Evolutionary conservation across 2,888 invertebrate genomes (phyloP).

Genomic region (Melolontha melolontha): DNA sequence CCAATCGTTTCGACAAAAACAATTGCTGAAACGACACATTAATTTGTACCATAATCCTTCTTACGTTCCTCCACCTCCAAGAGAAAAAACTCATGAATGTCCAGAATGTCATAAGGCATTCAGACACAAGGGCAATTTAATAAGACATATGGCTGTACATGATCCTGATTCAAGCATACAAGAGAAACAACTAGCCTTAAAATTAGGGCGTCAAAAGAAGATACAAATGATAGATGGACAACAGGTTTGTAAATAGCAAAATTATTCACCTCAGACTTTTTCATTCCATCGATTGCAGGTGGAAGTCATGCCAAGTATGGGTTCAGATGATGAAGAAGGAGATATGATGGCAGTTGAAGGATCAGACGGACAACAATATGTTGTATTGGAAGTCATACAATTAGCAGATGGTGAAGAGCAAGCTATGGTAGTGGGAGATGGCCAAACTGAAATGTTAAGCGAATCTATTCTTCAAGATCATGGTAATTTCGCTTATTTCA

Average conservation of each 20-base stretch:
- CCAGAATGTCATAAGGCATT: conserved; percentile 82
- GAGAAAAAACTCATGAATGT: conserved; percentile 91
- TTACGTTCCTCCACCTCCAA: conserved; percentile 88
- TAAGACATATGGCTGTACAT: conserved; percentile 91
- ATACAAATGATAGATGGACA: conserved; percentile 75
- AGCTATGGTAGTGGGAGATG: conserved; percentile 71
- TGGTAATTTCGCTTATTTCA: conserved; percentile 49
- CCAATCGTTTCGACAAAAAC: conserved; percentile 90
- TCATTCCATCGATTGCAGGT: conserved; percentile 55
- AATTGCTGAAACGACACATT: conserved; percentile 88
- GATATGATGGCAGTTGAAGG: conserved; percentile 77
- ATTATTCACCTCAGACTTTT: conserved; percentile 1
- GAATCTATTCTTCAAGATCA: conserved; percentile 64
- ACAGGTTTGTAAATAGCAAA: conserved; percentile 51
- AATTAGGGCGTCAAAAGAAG: conserved; percentile 82
- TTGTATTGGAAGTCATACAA: conserved; percentile 91
- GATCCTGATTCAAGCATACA: conserved; percentile 86
- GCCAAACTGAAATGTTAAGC: conserved; percentile 65
- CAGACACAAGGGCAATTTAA: conserved; percentile 91
- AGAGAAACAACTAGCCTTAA: conserved; percentile 80
- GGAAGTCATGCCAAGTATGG: conserved; percentile 65
- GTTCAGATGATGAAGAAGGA: conserved; percentile 63
- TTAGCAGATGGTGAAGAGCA: conserved; percentile 77
- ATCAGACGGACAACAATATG: conserved; percentile 85
- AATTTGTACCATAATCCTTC: conserved; percentile 93